phyloP scores from a whole-genome alignment of 1,140 invertebrate species.

The Sminthurinus signatus region DNA sequence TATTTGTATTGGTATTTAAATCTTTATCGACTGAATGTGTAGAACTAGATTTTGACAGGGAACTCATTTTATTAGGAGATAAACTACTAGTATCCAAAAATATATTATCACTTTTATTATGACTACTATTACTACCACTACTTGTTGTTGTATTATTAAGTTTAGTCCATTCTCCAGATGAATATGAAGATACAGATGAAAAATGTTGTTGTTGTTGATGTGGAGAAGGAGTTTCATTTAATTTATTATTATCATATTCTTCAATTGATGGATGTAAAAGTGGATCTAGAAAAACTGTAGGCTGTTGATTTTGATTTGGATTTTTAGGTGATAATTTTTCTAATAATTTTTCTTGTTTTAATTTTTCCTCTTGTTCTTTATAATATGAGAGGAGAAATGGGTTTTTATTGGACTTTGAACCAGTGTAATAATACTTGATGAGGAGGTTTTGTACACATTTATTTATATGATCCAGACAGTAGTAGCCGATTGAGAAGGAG shows the following conservation, averaged over 20 bases:
- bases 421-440: too few species aligned
- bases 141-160: background rate
- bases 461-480: conserved; percentile 9
- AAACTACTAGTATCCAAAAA: background rate
- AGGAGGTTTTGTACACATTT: conserved; percentile 11
- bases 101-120: background rate
- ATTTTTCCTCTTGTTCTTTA: background rate
- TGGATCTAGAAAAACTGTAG: conserved; percentile 11
- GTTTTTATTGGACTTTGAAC: too few species aligned
- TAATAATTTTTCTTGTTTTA: background rate
- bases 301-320: too few species aligned
- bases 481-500: conserved; percentile 17
- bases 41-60: too few species aligned
- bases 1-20: too few species aligned
- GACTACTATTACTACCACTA: background rate
- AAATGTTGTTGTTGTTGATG: too few species aligned
- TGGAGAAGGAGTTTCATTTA: too few species aligned
- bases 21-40: too few species aligned
- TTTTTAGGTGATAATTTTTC: background rate
- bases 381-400: too few species aligned
- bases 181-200: too few species aligned
- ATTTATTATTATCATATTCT: too few species aligned
- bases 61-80: too few species aligned
- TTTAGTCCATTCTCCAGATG: background rate
- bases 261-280: conserved; percentile 1